These are phyloP conservation scores for Lathamus discolor DNA, from an alignment of 2,113 vertebrate species.

Conservation along the genomic window DNA sequence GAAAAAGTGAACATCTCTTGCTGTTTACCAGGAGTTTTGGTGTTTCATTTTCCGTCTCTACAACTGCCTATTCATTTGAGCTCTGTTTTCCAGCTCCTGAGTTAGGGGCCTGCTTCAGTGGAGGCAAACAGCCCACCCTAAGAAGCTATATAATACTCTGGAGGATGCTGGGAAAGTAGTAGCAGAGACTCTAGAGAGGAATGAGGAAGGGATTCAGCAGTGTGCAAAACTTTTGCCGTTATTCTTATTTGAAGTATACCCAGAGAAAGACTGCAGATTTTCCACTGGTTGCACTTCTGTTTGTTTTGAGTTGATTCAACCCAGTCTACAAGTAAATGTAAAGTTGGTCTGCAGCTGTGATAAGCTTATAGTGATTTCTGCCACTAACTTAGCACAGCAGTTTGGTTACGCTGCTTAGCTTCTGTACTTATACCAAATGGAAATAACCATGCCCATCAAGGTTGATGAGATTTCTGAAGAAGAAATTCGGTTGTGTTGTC, in stretches of 20 bases:
- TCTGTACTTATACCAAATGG: background rate
- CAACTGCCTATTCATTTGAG: background rate
- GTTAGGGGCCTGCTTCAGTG: accelerated
- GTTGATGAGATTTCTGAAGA: background rate
- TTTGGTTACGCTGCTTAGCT: background rate
- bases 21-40: background rate
- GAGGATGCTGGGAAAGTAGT: background rate
- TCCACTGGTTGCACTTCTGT: background rate
- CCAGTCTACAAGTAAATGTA: background rate
- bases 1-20: background rate
- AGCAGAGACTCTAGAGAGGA: background rate
- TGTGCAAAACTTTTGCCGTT: background rate
- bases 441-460: background rate
- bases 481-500: background rate
- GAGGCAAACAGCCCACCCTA: background rate
- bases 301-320: background rate
- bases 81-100: background rate
- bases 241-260: background rate
- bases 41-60: background rate
- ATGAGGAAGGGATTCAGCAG: background rate
- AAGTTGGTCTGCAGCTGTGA: background rate
- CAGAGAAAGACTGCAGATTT: background rate
- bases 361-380: background rate
- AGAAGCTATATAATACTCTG: background rate
- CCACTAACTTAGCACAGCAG: background rate